Base-by-base conservation (phyloP, 2,888 invertebrate genomes). In the Ptychoptera albimana region DNA sequence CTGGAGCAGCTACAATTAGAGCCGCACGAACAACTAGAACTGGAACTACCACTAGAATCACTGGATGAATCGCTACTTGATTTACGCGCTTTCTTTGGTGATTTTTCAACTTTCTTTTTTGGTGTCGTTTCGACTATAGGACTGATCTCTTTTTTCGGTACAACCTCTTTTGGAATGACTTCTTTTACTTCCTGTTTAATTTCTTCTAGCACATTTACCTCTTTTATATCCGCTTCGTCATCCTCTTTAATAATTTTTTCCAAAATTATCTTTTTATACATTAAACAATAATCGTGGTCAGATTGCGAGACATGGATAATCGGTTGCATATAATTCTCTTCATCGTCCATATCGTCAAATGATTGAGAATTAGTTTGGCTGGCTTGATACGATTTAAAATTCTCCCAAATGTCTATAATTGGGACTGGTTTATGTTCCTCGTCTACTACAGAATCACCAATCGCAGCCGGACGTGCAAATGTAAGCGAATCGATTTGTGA, bases 1-100 rank as follows among this genome's bases (percentile, higher is more conserved):
- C 79, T 79, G 7, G 79, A 80, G 58, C 87, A 87, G 50, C 84
- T 85, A 55, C 87, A 87, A 57, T 86, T 85, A 2, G 83, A 79
- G 4, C 83, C 83, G 57, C 87, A 86, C 0, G 83, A 81, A 56
- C 86, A 86, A 56, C 80, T 82, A 1, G 84, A 81, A 52, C 75
- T 77, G 49, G 80, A 81, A 53, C 79, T 81, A 52, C 81, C 82
- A 49, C 82, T 83, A 14, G 82, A 82, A 53, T 77, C 78, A 55
- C 81, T 82, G 1, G 82, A 81, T 1, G 82, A 78, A 49, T 72
- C 52, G 44, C 47, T 48, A 6, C 43, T 44, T n/a, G 46, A 45
- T 37, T 30, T 45, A 13, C 12, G 66, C 56, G 54, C 66, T 63
- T 68, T 72, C 58, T 66, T 73, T 45, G 64, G 67, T 50, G 66